Conservation (phyloP, 2,113 vertebrate genomes). For the Alaudala cheleensis region DNA sequence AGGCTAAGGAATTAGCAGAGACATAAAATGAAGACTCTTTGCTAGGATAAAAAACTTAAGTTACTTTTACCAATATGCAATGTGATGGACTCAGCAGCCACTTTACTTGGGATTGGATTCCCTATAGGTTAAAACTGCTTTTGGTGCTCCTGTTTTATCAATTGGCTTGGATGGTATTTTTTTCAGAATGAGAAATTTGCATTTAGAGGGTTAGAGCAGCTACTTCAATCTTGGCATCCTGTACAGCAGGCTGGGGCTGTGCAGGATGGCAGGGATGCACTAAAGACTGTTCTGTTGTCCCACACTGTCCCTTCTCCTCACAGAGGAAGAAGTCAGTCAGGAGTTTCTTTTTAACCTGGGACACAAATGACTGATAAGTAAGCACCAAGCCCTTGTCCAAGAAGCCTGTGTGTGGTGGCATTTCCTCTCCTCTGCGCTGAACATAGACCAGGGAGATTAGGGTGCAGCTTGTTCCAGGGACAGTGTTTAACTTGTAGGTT, state of each 20-base stretch:
- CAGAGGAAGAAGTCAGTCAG: background rate
- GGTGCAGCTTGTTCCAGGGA: background rate
- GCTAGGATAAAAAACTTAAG: background rate
- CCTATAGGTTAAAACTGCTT: background rate
- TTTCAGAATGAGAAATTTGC: background rate
- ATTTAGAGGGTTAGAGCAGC: background rate
- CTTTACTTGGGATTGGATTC: background rate
- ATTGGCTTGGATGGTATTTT: background rate
- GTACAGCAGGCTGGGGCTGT: background rate
- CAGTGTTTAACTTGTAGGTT: background rate
- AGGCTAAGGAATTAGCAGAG: conserved; percentile 16
- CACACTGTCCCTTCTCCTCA: background rate
- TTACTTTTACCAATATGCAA: background rate
- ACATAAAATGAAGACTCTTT: background rate
- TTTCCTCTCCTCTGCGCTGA: background rate
- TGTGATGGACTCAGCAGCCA: background rate
- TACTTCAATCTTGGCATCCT: background rate
- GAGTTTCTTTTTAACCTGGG: background rate
- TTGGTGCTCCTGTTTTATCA: background rate
- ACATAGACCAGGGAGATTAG: too few species aligned
- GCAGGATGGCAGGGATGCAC: background rate
- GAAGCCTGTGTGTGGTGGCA: background rate
- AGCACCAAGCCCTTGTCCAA: background rate
- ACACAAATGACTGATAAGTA: background rate
- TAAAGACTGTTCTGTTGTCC: background rate